Base-by-base conservation (phyloP, 2,888 invertebrate species). In the Tipula unca region DNA sequence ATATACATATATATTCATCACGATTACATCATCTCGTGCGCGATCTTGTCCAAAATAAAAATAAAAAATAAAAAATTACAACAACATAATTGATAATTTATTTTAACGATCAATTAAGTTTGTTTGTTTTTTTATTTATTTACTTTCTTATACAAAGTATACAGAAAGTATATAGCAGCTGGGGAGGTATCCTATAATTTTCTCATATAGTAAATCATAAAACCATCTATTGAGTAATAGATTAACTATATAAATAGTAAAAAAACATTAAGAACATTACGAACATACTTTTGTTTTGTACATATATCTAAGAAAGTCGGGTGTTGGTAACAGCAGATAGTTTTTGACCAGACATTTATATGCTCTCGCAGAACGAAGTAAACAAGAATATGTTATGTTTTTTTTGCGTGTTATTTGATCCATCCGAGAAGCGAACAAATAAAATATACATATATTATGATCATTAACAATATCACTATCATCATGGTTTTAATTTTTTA, bases 61-160 rank as follows among this genome's bases (percentile, higher is more conserved):
- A 0, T 2, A 69, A 69, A 48, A 48, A 17, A 48, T 48, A 17
- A 48, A 48, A 48, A 20, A 39, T 10, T 17, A 69, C 69, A 69
- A 69, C 69, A 69, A 69, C 69, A 69, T 69, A 69, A 69, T 69
- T 69, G 69, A 69, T 69, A 69, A 69, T 69, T 69, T 69, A 69
- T 25, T 69, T 69, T 69, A 69, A 69, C 69, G 69, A 69, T 69
- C 69, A 69, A 69, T 69, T 69, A 69, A 69, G 69, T 69, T 69
- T 13, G 4, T 69, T 10, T 25, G 13, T 25, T 25, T 69, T 69
- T 54, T 25, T 69, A 0, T 69, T 69, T 69, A 2, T n/a, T n/a
- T n/a, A n/a, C n/a, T n/a, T n/a, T n/a, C n/a, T n/a, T n/a, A n/a
- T n/a, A n/a, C n/a, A n/a, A n/a, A n/a, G n/a, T n/a, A n/a, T n/a